Conservation (phyloP, 1,140 invertebrate species). For the Pogonognathellus flavescens region DNA sequence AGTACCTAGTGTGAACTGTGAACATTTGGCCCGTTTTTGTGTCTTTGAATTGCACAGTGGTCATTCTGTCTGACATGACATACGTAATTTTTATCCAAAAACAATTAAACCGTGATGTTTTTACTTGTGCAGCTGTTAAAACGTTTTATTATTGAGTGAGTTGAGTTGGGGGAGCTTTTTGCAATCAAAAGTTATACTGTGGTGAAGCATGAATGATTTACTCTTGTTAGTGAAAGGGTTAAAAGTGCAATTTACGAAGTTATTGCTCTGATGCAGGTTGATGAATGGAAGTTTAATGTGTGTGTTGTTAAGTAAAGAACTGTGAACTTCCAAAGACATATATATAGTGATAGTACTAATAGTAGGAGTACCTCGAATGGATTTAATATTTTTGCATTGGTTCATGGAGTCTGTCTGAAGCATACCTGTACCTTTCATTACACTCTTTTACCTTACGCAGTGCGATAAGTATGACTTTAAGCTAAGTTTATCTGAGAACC, state of each 20-base stretch:
- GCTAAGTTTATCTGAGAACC: slow-evolving; percentile 43
- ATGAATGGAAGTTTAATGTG: not conserved
- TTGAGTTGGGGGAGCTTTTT: slow-evolving; percentile 5
- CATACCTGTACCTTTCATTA: too few relatives aligned
- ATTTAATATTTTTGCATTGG: too few relatives aligned
- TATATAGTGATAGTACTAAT: not conserved
- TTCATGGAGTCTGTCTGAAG: too few relatives aligned
- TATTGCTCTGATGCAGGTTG: slow-evolving; percentile 10
- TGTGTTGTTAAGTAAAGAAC: not conserved
- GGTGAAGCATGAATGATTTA: slow-evolving; percentile 41
- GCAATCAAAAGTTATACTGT: slow-evolving; percentile 7
- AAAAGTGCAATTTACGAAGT: slow-evolving; percentile 45
- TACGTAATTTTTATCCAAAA: not conserved
- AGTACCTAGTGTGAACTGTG: too few relatives aligned
- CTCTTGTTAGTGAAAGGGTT: slow-evolving; percentile 45
- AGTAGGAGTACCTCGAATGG: too few relatives aligned
- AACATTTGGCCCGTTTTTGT: too few relatives aligned
- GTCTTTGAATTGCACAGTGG: too few relatives aligned
- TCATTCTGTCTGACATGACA: too few relatives aligned
- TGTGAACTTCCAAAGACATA: slow-evolving; percentile 3
- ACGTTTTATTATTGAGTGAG: slow-evolving; percentile 26
- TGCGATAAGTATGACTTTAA: not conserved
- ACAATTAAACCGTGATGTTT: slow-evolving; percentile 39
- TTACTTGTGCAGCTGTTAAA: slow-evolving; percentile 24
- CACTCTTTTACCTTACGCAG: too few relatives aligned